Evolutionary conservation across 2,113 vertebrate genomes (phyloP), one percentile per base, ranked within the genome.

Genomic region (Loxodonta africana): DNA sequence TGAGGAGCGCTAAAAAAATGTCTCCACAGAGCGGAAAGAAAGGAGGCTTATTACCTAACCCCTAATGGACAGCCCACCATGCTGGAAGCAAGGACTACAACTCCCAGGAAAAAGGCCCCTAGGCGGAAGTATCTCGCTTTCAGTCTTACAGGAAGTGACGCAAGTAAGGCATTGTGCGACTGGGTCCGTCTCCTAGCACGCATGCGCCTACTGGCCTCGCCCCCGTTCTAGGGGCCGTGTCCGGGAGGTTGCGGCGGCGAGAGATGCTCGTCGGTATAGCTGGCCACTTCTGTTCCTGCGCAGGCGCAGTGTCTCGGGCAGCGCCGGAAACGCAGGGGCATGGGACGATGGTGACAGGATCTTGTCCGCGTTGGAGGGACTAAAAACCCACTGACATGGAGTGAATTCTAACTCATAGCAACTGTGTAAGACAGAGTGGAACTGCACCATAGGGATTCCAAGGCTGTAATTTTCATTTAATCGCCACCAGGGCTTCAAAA

Each of bases 341-440:
- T 99, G 99, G 99, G 98, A 53, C 25, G 96, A 95, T 71, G 57
- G 96, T 99, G 99, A 99, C 99, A 99, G 98, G 98, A 98, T 98
- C 98, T 60, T 98, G 98, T 98, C 98, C 99, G 99, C 99, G 99
- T 99, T 99, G 99, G 99, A 99, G 98, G 98, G 96, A 98, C 96
- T 88, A 37, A 37, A 37, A 37, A 37, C 37, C 37, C 37, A 37
- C 37, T 37, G 37, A 37, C 37, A 37, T 37, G 37, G 37, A 37
- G 37, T 37, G 37, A 37, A 37, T 37, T 37, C 37, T 37, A 37
- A 37, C 37, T 37, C 37, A 37, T 37, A 37, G 37, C 37, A 37
- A 37, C 37, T 37, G 37, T 37, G 37, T 37, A 37, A 37, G 37
- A 37, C 37, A 37, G 37, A 37, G 37, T 37, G 37, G 37, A 37